These are phyloP conservation scores for Caenorhabditis inopinata DNA, from an alignment of 1,140 invertebrate species.

Conservation along the genomic window DNA sequence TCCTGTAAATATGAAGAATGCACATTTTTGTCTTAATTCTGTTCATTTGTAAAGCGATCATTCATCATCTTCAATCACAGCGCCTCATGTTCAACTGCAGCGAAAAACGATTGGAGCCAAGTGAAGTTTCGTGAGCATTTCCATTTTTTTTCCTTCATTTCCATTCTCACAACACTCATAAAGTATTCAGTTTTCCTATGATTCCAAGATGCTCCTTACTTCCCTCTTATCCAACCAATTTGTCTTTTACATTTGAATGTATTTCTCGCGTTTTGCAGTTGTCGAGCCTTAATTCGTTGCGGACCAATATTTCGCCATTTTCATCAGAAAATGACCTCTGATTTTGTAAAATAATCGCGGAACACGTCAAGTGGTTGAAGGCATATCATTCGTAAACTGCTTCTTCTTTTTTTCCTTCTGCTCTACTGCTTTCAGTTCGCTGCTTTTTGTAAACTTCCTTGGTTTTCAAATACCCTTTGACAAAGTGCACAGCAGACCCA, in stretches of 20 bases:
- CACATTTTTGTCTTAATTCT: too few relatives aligned
- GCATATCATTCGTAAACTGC: conserved; percentile 8
- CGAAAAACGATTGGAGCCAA: background rate
- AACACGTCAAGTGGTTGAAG: background rate
- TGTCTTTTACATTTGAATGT: background rate
- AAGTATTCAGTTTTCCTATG: conserved; percentile 20
- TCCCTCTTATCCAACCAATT: conserved; percentile 23
- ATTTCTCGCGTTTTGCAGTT: too few relatives aligned
- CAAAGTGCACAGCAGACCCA: too few relatives aligned
- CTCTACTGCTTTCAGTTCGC: background rate
- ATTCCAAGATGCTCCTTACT: conserved; percentile 27
- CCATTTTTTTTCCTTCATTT: too few relatives aligned
- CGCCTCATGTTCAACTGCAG: background rate
- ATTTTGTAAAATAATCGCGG: background rate
- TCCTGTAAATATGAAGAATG: too few relatives aligned
- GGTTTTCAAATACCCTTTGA: conserved; percentile 10
- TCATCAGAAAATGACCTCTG: conserved; percentile 21
- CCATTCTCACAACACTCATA: conserved; percentile 11
- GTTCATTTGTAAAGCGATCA: background rate
- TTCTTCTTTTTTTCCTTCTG: background rate
- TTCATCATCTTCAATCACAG: conserved; percentile 9
- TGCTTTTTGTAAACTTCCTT: background rate
- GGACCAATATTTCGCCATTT: background rate
- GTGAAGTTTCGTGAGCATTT: too few relatives aligned
- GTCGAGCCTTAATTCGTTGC: too few relatives aligned